Percentiles rank a stretch among this genome's conserved stretches.
Evolutionary conservation across 2,797 vertebrate species (phyloP).

Genomic region (Spinus pinus): DNA sequence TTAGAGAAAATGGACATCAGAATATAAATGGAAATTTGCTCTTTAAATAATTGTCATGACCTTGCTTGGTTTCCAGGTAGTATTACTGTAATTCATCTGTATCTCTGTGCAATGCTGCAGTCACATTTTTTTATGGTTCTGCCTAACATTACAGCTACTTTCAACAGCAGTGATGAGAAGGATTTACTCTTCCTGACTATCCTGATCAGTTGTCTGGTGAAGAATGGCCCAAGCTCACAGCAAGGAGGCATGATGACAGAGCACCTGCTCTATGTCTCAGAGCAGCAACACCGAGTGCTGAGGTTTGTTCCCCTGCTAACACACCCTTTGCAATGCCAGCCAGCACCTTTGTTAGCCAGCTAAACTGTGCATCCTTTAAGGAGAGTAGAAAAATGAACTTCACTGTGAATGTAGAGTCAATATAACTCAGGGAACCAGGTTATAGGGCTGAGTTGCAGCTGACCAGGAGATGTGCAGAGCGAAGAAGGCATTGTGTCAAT

Average conservation of each 20-base stretch:
- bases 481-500: not conserved
- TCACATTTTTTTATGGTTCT: not conserved
- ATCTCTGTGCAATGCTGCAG: not conserved
- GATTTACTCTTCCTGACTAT: not conserved
- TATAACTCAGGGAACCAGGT: not conserved
- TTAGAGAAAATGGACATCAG: not conserved
- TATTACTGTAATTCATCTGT: not conserved
- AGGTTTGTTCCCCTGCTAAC: not conserved
- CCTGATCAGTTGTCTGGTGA: not conserved
- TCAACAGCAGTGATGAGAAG: not conserved
- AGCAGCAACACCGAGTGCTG: not conserved
- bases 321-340: not conserved
- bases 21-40: not conserved
- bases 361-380: not conserved
- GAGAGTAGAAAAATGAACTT: not conserved
- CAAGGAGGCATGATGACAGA: not conserved
- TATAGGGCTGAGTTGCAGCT: not conserved
- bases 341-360: not conserved
- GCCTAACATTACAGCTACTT: not conserved
- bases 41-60: not conserved
- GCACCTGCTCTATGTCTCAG: not conserved
- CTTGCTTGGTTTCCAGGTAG: not conserved
- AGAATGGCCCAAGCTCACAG: not conserved
- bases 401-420: not conserved
- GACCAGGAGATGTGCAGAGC: not conserved